Evolutionary conservation across 2,797 vertebrate species (phyloP).

Genomic region (Tolypeutes matacus): DNA sequence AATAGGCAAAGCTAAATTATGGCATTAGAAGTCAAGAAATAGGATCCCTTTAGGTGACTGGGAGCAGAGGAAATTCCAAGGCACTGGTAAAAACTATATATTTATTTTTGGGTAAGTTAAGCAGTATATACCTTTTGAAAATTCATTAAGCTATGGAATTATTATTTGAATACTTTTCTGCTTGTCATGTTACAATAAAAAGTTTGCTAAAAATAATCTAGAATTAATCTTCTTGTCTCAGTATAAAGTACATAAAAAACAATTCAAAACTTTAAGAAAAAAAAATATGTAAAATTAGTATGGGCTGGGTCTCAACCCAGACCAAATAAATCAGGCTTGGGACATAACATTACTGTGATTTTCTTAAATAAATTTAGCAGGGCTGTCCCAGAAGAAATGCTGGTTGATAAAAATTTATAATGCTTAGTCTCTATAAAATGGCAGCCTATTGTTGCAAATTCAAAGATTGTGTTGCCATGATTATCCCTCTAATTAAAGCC

Average conservation of each 20-base stretch:
- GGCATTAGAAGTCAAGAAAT: neutral
- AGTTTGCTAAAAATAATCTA: constrained; percentile 15
- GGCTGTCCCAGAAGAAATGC: neutral
- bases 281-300: neutral
- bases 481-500: neutral
- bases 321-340: neutral
- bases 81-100: neutral
- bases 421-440: neutral
- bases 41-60: neutral
- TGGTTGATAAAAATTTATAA: neutral
- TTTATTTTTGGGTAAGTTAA: neutral
- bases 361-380: neutral
- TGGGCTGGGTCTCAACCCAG: neutral
- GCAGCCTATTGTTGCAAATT: neutral
- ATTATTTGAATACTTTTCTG: neutral
- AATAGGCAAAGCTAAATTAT: neutral
- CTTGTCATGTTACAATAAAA: neutral
- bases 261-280: neutral
- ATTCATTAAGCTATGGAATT: neutral
- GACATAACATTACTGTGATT: neutral
- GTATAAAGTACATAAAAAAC: neutral
- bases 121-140: neutral
- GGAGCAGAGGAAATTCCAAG: neutral
- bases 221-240: neutral
- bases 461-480: neutral